Evolutionary conservation across 2,113 vertebrate genomes (phyloP).

Genomic region (Hemiprocne comata): DNA sequence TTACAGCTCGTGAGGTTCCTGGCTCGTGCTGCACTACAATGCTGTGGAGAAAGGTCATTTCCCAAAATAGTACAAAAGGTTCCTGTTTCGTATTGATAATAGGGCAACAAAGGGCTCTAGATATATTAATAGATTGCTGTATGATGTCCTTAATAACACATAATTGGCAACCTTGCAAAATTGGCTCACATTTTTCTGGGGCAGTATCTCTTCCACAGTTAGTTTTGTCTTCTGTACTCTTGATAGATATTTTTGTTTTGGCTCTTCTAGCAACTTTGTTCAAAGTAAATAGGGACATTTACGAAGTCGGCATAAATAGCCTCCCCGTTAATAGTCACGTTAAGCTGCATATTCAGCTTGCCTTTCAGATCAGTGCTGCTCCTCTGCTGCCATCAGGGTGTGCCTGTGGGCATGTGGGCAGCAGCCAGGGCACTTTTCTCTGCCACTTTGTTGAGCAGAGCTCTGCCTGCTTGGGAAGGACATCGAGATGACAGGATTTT

Average conservation of each 20-base stretch:
- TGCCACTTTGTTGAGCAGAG: neutral
- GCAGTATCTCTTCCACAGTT: neutral
- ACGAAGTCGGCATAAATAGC: neutral
- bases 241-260: neutral
- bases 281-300: neutral
- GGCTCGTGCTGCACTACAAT: neutral
- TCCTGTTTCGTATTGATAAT: slow-evolving; percentile 42
- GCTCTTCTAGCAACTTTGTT: neutral
- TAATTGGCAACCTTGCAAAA: neutral
- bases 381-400: rapidly evolving
- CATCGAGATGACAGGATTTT: neutral
- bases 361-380: neutral
- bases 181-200: neutral
- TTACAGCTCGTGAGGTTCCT: slow-evolving; percentile 34
- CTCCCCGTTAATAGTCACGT: neutral
- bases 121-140: slow-evolving; percentile 18
- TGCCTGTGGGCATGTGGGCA: neutral
- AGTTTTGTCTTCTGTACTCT: neutral
- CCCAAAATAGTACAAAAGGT: slow-evolving; percentile 53
- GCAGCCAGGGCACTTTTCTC: neutral
- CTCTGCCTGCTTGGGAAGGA: neutral
- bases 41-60: slow-evolving; percentile 56
- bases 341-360: neutral
- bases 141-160: neutral
- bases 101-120: slow-evolving; percentile 41